phyloP scores from a whole-genome alignment of 2,113 vertebrate species.

The Andinoacara biseriatus region DNA sequence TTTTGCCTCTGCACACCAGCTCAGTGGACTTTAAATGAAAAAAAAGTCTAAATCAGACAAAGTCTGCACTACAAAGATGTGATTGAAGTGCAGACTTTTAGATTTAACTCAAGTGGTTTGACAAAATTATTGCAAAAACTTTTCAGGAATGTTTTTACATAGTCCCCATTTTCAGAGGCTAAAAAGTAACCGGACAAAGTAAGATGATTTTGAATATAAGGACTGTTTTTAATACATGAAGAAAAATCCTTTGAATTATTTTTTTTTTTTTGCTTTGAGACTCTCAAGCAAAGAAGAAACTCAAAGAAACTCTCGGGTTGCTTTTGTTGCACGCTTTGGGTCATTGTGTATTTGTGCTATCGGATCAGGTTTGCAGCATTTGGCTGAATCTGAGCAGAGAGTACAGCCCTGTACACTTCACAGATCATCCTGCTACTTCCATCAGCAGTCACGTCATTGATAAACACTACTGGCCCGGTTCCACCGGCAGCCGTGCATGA shows the following conservation, averaged over 20 bases:
- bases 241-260: neutral
- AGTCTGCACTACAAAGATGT: neutral
- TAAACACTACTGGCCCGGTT: neutral
- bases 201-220: neutral
- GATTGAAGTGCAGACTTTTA: neutral
- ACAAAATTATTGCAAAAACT: neutral
- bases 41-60: neutral
- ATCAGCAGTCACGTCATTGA: neutral
- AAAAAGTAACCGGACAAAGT: neutral
- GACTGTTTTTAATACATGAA: neutral
- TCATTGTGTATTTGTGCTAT: neutral
- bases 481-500: neutral
- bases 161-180: neutral
- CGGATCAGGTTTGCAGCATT: too few relatives aligned
- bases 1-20: accelerated
- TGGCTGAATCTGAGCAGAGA: neutral
- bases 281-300: neutral
- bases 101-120: neutral
- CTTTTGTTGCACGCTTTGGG: neutral
- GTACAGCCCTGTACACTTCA: neutral
- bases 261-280: neutral
- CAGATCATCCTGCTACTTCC: neutral
- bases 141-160: neutral
- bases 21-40: neutral
- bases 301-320: neutral